Percentiles rank a stretch among this genome's conserved stretches.
Conservation (phyloP, 2,888 invertebrate genomes). For the Torymus auratus region DNA sequence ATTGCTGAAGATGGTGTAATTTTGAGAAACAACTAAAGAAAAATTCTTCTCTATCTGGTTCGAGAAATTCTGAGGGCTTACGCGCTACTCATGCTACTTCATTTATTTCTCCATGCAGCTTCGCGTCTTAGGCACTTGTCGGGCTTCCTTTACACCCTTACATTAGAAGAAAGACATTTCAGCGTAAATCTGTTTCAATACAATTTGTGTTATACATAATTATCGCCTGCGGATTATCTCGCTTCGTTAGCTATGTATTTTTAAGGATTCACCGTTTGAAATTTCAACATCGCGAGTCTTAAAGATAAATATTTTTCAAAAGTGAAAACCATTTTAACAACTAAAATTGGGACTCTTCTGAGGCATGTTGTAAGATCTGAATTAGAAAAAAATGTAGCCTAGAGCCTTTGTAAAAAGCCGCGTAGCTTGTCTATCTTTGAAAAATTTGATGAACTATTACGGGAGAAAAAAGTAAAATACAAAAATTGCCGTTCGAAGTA, state of each 20-base stretch:
- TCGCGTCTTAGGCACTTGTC: not conserved
- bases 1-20: no score
- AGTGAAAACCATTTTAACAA: no score
- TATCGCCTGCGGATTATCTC: conserved; percentile 8
- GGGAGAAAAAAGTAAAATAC: conserved; percentile 17
- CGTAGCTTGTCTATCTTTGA: not conserved
- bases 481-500: conserved; percentile 30
- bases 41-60: no score
- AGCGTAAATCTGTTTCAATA: conserved; percentile 4
- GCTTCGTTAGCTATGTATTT: not conserved
- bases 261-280: conserved; percentile 2
- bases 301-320: no score
- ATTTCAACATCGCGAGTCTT: no score
- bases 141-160: not conserved
- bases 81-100: no score
- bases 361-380: no score
- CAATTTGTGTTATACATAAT: conserved; percentile 15
- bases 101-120: not conserved
- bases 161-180: not conserved
- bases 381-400: no score
- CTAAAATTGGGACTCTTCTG: no score
- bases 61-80: no score
- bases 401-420: no score
- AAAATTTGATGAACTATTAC: conserved; percentile 16
- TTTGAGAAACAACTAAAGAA: no score